Conservation (phyloP, 2,888 invertebrate species). For the Galerucella pusilla region DNA sequence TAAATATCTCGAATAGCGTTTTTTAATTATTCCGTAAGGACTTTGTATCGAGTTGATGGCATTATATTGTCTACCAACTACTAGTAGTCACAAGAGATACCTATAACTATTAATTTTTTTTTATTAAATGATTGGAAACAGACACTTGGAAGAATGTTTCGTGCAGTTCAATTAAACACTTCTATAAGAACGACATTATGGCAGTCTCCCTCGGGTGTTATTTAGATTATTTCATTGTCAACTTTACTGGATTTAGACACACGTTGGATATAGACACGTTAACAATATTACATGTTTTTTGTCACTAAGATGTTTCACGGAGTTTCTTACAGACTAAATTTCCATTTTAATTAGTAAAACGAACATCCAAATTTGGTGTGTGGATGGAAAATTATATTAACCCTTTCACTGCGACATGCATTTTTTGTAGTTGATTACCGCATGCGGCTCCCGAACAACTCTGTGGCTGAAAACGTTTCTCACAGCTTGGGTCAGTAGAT, state of each 20-base stretch:
- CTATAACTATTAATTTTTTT: constrained; percentile 9
- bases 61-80: constrained; percentile 24
- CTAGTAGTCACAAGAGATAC: constrained; percentile 12
- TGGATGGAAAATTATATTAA: too few relatives aligned
- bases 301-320: background rate
- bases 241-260: background rate
- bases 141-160: constrained; percentile 2
- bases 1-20: constrained; percentile 30
- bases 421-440: too few relatives aligned
- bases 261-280: too few relatives aligned
- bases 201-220: background rate
- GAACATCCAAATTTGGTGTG: too few relatives aligned
- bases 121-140: constrained; percentile 9
- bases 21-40: constrained; percentile 32
- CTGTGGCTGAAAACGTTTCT: too few relatives aligned
- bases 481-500: too few relatives aligned
- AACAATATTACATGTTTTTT: background rate
- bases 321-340: too few relatives aligned
- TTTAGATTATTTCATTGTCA: background rate
- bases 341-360: too few relatives aligned
- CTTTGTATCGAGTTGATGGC: constrained; percentile 24
- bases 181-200: background rate
- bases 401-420: too few relatives aligned
- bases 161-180: constrained; percentile 14
- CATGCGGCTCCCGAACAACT: too few relatives aligned